Conservation (phyloP, 2,888 invertebrate species). For the Drosophila stalkeri region DNA sequence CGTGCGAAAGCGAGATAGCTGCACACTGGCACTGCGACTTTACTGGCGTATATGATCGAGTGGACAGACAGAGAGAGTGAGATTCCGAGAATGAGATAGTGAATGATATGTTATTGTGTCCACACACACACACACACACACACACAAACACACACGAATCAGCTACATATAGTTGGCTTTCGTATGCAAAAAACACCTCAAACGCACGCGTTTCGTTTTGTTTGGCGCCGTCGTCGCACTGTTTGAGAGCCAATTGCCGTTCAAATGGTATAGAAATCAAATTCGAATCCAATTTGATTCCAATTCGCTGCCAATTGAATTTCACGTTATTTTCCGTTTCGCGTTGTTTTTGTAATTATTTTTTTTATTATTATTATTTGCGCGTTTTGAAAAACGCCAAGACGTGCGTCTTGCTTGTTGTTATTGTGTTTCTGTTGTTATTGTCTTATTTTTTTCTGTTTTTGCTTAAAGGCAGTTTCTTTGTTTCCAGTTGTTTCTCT, state of each 20-base stretch:
- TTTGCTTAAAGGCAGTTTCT: conserved; percentile 65
- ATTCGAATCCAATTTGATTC: conserved; percentile 16
- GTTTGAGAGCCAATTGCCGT: conserved; percentile 9
- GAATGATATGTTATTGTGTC: background rate
- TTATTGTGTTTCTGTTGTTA: conserved; percentile 29
- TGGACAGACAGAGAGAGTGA: background rate
- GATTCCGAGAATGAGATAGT: too few relatives aligned
- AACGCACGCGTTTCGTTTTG: conserved; percentile 69
- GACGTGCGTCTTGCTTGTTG: conserved; percentile 54
- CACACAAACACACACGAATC: conserved; percentile 8
- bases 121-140: background rate
- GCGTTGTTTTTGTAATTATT: background rate
- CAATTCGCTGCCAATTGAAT: conserved; percentile 45
- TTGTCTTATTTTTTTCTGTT: conserved; percentile 25
- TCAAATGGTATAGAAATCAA: conserved; percentile 1
- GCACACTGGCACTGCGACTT: background rate
- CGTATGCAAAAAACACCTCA: conserved; percentile 42
- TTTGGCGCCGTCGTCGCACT: conserved; percentile 68
- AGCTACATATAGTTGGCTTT: conserved; percentile 66
- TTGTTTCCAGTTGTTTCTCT: conserved; percentile 55
- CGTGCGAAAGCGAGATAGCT: background rate
- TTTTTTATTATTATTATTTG: conserved; percentile 36
- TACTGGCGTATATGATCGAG: background rate
- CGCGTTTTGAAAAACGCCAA: conserved; percentile 57
- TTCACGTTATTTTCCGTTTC: conserved; percentile 42